These are phyloP conservation scores for Leucozona laternaria DNA, from an alignment of 2,888 invertebrate species.

Conservation along the genomic window DNA sequence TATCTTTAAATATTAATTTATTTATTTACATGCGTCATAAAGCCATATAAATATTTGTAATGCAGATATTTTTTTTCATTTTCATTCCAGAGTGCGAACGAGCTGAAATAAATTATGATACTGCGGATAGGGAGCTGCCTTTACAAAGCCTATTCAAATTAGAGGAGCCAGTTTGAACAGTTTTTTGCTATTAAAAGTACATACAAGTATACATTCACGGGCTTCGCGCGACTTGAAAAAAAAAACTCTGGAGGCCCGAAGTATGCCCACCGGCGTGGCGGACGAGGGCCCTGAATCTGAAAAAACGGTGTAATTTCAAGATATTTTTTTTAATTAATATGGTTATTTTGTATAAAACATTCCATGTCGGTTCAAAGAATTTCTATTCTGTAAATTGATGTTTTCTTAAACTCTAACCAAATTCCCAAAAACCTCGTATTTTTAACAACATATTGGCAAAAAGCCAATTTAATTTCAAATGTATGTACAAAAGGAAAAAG, in stretches of 20 bases:
- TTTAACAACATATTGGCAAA: constrained; percentile 15
- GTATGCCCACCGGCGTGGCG: no score
- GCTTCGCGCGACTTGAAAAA: no score
- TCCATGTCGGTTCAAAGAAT: constrained; percentile 10
- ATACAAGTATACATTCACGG: no score
- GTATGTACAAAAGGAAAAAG: background rate
- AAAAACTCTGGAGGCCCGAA: no score
- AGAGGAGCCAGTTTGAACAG: no score
- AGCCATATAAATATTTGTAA: constrained; percentile 30
- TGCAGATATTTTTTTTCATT: background rate
- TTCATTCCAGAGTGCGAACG: background rate
- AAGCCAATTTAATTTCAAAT: background rate
- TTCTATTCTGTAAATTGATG: background rate
- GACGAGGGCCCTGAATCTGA: no score
- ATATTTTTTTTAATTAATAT: background rate
- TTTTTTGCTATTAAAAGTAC: no score
- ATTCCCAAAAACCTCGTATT: constrained; percentile 8
- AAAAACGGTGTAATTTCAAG: no score
- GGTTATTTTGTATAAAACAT: background rate
- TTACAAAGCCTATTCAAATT: no score
- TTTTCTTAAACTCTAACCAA: background rate
- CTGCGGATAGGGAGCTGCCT: no score
- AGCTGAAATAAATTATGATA: background rate
- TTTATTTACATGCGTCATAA: constrained; percentile 21
- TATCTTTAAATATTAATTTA: constrained; percentile 8